Percentiles rank a stretch among this genome's conserved stretches.
phyloP scores from a whole-genome alignment of 1,140 invertebrate genomes.

The Frieseomelitta varia region DNA sequence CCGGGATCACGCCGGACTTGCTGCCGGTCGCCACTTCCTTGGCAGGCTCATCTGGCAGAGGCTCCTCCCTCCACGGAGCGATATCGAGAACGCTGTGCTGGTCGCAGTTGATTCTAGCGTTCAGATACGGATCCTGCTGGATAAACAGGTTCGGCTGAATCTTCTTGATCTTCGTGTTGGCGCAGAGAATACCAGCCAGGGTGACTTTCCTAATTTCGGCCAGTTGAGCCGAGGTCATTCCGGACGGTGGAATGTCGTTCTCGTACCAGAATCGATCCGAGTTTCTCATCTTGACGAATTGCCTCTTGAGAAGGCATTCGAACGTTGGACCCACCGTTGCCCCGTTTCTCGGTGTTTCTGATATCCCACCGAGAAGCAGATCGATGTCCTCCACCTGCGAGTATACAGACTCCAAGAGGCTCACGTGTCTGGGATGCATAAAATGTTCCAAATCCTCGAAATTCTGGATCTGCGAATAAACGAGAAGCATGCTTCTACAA shows the following conservation, averaged over 20 bases:
- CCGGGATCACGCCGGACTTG: constrained; percentile 7
- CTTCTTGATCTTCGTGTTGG: constrained; percentile 86
- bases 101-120: constrained; percentile 90
- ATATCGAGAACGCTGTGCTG: constrained; percentile 87
- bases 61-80: constrained; percentile 85
- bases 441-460: constrained; percentile 87
- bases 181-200: constrained; percentile 92
- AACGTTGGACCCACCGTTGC: constrained; percentile 93
- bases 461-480: constrained; percentile 75
- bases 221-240: constrained; percentile 91
- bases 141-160: constrained; percentile 94
- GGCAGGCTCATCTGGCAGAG: constrained; percentile 67
- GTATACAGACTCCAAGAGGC: constrained; percentile 86
- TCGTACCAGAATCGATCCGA: constrained; percentile 98
- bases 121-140: constrained; percentile 93
- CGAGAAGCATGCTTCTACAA: background rate
- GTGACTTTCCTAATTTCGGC: constrained; percentile 92
- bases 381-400: constrained; percentile 91
- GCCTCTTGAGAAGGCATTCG: constrained; percentile 90
- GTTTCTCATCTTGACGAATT: constrained; percentile 90
- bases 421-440: constrained; percentile 83
- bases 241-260: constrained; percentile 95
- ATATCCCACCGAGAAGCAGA: constrained; percentile 91
- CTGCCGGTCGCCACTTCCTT: constrained; percentile 58
- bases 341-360: constrained; percentile 91